Conservation (phyloP, 2,797 vertebrate species). For the Fistularia tabacaria region DNA sequence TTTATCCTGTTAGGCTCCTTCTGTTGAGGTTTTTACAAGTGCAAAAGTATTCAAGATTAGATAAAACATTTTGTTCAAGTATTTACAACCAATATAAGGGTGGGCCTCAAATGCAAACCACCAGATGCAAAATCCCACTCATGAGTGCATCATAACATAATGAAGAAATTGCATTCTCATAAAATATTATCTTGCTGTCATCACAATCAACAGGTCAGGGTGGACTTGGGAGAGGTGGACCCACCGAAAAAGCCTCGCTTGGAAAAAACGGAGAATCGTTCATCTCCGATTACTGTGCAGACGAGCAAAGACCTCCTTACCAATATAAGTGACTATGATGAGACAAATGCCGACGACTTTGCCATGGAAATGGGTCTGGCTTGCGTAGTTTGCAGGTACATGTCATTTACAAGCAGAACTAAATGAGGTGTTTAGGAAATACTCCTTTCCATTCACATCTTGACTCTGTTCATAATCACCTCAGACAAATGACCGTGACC, state of each 20-base stretch:
- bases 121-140: no score
- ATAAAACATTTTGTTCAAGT: no score
- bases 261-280: slow-evolving; percentile 87
- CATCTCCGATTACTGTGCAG: slow-evolving; percentile 88
- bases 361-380: slow-evolving; percentile 99
- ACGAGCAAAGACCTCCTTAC: slow-evolving; percentile 88
- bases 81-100: no score
- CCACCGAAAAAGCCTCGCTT: slow-evolving; percentile 88
- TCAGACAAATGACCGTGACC: slow-evolving; percentile 95
- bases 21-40: no score
- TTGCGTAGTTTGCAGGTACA: slow-evolving; percentile 93
- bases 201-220: slow-evolving; percentile 74
- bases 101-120: no score
- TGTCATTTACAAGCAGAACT: background rate
- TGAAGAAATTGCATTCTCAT: no score
- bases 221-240: slow-evolving; percentile 82
- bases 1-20: no score
- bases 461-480: background rate
- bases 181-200: slow-evolving; percentile 3
- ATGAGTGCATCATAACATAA: no score
- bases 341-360: slow-evolving; percentile 96
- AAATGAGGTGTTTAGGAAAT: background rate
- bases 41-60: no score
- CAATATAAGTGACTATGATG: slow-evolving; percentile 89
- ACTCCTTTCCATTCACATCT: background rate